These are phyloP conservation scores for Tricholauxania praeusta DNA, from an alignment of 2,888 invertebrate genomes.

Conservation along the genomic window DNA sequence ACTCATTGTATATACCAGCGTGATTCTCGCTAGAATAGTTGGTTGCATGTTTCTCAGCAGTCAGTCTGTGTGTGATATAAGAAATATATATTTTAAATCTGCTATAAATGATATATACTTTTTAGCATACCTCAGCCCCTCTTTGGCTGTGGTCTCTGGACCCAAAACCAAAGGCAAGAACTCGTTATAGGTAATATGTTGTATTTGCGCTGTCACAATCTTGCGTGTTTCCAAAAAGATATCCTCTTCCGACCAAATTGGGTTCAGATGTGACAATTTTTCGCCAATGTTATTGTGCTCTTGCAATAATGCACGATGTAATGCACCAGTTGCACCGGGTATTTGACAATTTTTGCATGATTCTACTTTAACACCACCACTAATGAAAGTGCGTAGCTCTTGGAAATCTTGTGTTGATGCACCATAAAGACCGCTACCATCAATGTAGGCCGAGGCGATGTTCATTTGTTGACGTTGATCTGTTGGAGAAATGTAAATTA, in stretches of 20 bases:
- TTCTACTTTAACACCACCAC: conserved; percentile 77
- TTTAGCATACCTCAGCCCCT: conserved; percentile 71
- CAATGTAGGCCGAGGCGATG: conserved; percentile 84
- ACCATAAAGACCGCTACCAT: conserved; percentile 87
- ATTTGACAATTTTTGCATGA: conserved; percentile 77
- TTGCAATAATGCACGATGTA: conserved; percentile 78
- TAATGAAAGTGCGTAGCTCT: conserved; percentile 77
- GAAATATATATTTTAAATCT: background rate
- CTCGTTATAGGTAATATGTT: conserved; percentile 87
- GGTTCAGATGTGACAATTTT: conserved; percentile 77
- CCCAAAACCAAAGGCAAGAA: conserved; percentile 84
- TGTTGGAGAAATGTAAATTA: conserved; percentile 57
- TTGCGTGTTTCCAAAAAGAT: conserved; percentile 82
- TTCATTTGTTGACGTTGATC: conserved; percentile 87
- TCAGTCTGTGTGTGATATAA: conserved; percentile 69
- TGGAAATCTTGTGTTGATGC: conserved; percentile 77
- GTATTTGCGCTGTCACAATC: conserved; percentile 82
- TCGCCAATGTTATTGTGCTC: conserved; percentile 87
- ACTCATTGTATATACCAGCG: conserved; percentile 83
- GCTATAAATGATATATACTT: background rate
- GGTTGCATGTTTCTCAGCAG: conserved; percentile 79
- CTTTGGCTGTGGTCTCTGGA: conserved; percentile 65
- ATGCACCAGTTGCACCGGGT: conserved; percentile 76
- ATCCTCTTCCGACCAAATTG: conserved; percentile 83
- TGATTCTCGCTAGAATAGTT: conserved; percentile 86